A percentile compares a stretch with the other conserved stretches of the same genome.
phyloP scores from a whole-genome alignment of 2,113 vertebrate species.

The Xyliphius kryptos region DNA sequence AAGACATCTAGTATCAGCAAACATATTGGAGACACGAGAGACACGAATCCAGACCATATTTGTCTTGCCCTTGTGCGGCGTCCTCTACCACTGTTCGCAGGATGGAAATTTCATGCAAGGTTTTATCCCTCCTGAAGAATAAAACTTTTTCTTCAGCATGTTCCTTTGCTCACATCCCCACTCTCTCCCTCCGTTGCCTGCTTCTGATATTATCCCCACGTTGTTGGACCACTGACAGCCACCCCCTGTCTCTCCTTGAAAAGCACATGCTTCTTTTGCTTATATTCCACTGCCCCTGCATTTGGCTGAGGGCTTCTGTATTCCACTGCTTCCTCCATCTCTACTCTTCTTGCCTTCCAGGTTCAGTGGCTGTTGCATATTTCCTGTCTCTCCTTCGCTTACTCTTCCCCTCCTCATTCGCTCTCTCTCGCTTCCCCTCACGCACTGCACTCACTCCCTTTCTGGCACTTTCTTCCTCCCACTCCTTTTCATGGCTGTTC shows the following conservation, averaged over 20 bases:
- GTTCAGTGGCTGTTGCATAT: constrained; percentile 40
- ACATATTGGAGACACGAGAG: background rate
- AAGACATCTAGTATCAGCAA: background rate
- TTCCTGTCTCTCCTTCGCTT: constrained; percentile 44
- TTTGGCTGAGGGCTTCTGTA: constrained; percentile 36
- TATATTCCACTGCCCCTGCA: constrained; percentile 18
- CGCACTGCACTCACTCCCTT: constrained; percentile 37
- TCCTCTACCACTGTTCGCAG: no score
- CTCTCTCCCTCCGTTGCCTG: constrained; percentile 36
- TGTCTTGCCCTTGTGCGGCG: background rate
- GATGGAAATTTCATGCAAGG: constrained; percentile 2
- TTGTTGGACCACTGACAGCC: constrained; percentile 38
- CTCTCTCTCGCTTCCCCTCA: constrained; percentile 28
- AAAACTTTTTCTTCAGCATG: constrained; percentile 37
- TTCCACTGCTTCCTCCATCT: constrained; percentile 41
- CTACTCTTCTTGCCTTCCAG: constrained; percentile 48
- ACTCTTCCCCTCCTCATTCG: constrained; percentile 30
- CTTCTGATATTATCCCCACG: constrained; percentile 39
- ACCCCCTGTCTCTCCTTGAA: constrained; percentile 34
- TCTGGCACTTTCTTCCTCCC: constrained; percentile 41
- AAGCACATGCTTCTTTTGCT: constrained; percentile 18
- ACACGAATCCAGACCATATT: background rate
- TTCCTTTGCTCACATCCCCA: constrained; percentile 33
- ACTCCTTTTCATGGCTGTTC: constrained; percentile 25
- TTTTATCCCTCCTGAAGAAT: constrained; percentile 7